Evolutionary conservation across 2,113 vertebrate genomes (phyloP).

Genomic region (Rynchops niger): DNA sequence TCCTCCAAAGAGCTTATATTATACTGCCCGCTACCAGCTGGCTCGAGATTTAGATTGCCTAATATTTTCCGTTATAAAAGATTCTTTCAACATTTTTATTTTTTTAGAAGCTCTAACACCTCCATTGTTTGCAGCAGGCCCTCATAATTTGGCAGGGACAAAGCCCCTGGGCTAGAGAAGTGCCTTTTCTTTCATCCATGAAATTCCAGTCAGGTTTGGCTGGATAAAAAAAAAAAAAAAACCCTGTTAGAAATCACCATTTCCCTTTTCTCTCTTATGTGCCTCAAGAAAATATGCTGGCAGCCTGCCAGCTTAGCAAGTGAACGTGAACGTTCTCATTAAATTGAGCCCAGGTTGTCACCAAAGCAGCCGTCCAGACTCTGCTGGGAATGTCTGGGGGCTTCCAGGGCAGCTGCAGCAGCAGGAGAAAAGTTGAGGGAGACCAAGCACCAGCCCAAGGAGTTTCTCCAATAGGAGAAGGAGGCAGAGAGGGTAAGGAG

Average conservation of each 20-base stretch:
- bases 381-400: conserved; percentile 38
- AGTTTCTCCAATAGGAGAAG: not conserved
- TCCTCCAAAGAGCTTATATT: conserved; percentile 26
- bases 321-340: conserved; percentile 46
- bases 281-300: conserved; percentile 57
- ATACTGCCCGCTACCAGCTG: conserved; percentile 55
- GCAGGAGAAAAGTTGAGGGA: not conserved
- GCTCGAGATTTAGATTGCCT: not conserved
- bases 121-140: conserved; percentile 57
- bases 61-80: conserved; percentile 67
- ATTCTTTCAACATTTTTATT: conserved; percentile 58
- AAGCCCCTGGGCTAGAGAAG: conserved; percentile 56
- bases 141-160: conserved; percentile 62
- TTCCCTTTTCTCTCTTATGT: conserved; percentile 55
- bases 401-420: conserved; percentile 32
- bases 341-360: conserved; percentile 56
- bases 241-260: conserved; percentile 49
- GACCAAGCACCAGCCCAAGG: not conserved
- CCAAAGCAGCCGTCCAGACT: conserved; percentile 41
- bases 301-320: not conserved
- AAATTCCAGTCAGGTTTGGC: conserved; percentile 68
- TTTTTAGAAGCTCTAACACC: conserved; percentile 65
- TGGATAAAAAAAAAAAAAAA: not conserved
- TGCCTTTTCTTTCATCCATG: conserved; percentile 65
- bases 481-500: not conserved